Evolutionary conservation across 2,113 vertebrate species (phyloP).

Genomic region (Chlorocebus sabaeus): DNA sequence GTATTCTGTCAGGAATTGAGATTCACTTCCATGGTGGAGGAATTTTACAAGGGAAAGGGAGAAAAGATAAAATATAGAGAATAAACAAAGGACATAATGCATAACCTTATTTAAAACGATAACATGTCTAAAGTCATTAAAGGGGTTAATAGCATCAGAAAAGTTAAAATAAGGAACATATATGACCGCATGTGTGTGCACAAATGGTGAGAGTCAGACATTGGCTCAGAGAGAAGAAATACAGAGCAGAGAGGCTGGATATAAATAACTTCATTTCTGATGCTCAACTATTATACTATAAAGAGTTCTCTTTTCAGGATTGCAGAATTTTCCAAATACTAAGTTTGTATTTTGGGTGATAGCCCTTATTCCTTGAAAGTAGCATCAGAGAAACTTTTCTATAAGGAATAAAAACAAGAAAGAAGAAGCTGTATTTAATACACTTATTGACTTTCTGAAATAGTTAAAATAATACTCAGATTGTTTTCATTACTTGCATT

Average conservation of each 20-base stretch:
- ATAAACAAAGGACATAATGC: background rate
- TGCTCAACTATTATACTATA: background rate
- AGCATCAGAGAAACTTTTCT: background rate
- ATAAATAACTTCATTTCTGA: background rate
- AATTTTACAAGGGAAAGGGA: background rate
- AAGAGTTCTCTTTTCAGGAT: background rate
- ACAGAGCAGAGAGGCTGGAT: background rate
- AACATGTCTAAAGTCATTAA: background rate
- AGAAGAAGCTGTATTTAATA: background rate
- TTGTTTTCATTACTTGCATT: background rate
- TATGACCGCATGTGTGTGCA: rapidly evolving
- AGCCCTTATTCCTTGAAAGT: background rate
- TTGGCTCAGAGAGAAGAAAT: background rate
- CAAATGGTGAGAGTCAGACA: background rate
- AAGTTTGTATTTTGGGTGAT: background rate
- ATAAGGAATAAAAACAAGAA: background rate
- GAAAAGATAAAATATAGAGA: background rate
- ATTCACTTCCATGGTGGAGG: background rate
- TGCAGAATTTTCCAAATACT: background rate
- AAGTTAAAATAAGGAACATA: background rate
- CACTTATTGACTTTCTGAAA: background rate
- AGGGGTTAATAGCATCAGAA: background rate
- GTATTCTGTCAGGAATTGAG: background rate
- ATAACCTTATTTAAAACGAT: background rate
- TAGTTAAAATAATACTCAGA: background rate